Evolutionary conservation across 2,888 invertebrate genomes (phyloP).

Genomic region (Sphinx pinastri): DNA sequence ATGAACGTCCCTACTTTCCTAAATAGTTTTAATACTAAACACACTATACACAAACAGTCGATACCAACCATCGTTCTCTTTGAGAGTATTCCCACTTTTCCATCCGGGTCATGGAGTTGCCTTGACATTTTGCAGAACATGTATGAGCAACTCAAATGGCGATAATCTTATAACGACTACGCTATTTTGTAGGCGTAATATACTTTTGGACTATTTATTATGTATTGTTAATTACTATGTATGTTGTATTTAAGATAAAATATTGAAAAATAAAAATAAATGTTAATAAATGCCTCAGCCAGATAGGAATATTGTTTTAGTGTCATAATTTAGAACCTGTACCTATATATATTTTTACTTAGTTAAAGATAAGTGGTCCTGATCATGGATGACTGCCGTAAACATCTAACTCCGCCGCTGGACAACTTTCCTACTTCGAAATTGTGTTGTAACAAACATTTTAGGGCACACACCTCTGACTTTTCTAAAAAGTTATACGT

Average conservation of each 20-base stretch:
- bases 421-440: too few relatives aligned
- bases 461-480: too few relatives aligned
- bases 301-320: slow-evolving; percentile 41
- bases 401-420: too few relatives aligned
- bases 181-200: slow-evolving; percentile 84
- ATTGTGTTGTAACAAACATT: too few relatives aligned
- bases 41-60: slow-evolving; percentile 18
- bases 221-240: slow-evolving; percentile 85
- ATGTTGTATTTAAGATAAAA: slow-evolving; percentile 84
- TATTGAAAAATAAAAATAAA: slow-evolving; percentile 81
- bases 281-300: slow-evolving; percentile 85
- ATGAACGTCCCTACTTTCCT: slow-evolving; percentile 14
- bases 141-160: slow-evolving; percentile 78
- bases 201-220: slow-evolving; percentile 85
- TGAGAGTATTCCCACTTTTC: slow-evolving; percentile 68
- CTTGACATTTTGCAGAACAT: slow-evolving; percentile 68
- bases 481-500: too few relatives aligned
- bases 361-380: too few relatives aligned
- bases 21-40: slow-evolving; percentile 10
- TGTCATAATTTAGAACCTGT: not conserved
- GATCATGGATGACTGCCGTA: too few relatives aligned
- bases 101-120: slow-evolving; percentile 75
- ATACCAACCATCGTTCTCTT: slow-evolving; percentile 51
- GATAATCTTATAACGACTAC: slow-evolving; percentile 84
- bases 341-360: too few relatives aligned